These are phyloP conservation scores for Nipponia nippon DNA, from an alignment of 2,113 vertebrate genomes.

Conservation along the genomic window DNA sequence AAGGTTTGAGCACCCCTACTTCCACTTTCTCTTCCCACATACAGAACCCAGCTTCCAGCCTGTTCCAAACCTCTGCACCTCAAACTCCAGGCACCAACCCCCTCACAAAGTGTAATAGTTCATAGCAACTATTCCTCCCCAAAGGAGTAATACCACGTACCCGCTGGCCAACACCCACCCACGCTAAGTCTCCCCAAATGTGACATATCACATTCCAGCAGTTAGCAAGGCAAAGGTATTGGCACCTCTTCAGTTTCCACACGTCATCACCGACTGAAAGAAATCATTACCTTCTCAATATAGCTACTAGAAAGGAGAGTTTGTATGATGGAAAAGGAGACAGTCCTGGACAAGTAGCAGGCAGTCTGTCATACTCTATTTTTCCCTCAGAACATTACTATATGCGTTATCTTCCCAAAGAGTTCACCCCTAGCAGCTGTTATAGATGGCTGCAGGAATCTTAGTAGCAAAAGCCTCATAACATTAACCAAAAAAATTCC, in stretches of 20 bases:
- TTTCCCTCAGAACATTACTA: not conserved
- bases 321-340: not conserved
- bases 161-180: not conserved
- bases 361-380: not conserved
- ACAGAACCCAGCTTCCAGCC: not conserved
- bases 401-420: not conserved
- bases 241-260: constrained; percentile 16
- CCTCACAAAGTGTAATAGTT: fast-evolving
- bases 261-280: not conserved
- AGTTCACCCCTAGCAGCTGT: not conserved
- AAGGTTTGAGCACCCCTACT: not conserved
- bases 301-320: not conserved
- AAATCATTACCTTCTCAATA: not conserved
- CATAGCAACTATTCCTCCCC: not conserved
- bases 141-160: not conserved
- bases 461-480: not conserved
- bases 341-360: not conserved
- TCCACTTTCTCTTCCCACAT: not conserved
- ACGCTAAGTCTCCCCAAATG: not conserved
- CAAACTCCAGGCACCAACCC: not conserved
- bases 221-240: not conserved
- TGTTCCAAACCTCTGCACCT: not conserved
- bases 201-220: not conserved
- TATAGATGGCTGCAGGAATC: not conserved
- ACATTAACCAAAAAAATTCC: not conserved